Percentiles rank a stretch among this genome's conserved stretches.
phyloP scores from a whole-genome alignment of 2,888 invertebrate species.

The Cynaeus angustus region DNA sequence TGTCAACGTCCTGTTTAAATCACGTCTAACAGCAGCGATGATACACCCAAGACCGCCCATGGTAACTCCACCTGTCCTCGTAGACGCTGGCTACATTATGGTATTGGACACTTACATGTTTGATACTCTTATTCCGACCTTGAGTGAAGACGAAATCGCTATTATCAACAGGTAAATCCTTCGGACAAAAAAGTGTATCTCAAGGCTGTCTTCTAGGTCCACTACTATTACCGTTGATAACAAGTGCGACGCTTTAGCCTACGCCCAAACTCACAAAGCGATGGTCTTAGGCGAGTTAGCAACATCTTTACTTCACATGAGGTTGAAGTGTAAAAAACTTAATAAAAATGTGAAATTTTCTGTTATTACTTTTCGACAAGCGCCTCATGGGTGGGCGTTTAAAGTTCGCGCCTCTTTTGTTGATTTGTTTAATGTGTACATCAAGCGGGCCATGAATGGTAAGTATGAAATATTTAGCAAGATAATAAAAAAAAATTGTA shows the following conservation, averaged over 20 bases:
- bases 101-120: neutral
- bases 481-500: no score
- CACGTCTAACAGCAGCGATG: neutral
- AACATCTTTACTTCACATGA: neutral
- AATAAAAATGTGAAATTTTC: neutral
- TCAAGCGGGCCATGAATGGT: slow-evolving; percentile 4
- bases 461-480: no score
- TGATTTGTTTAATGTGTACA: neutral
- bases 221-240: neutral
- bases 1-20: neutral
- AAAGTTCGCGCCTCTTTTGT: slow-evolving; percentile 1
- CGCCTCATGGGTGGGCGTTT: slow-evolving; percentile 2
- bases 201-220: neutral
- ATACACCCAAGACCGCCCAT: neutral
- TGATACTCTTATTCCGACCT: neutral
- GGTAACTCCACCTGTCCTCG: neutral
- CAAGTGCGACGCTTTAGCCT: neutral
- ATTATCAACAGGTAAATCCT: neutral
- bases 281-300: neutral
- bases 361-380: neutral
- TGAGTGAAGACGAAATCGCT: neutral
- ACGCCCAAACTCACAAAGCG: neutral
- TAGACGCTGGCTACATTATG: neutral
- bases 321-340: neutral
- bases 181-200: neutral